Percentiles rank a stretch among this genome's conserved stretches.
These are phyloP conservation scores for Stercorarius parasiticus DNA, from an alignment of 2,113 vertebrate genomes.

Conservation along the genomic window DNA sequence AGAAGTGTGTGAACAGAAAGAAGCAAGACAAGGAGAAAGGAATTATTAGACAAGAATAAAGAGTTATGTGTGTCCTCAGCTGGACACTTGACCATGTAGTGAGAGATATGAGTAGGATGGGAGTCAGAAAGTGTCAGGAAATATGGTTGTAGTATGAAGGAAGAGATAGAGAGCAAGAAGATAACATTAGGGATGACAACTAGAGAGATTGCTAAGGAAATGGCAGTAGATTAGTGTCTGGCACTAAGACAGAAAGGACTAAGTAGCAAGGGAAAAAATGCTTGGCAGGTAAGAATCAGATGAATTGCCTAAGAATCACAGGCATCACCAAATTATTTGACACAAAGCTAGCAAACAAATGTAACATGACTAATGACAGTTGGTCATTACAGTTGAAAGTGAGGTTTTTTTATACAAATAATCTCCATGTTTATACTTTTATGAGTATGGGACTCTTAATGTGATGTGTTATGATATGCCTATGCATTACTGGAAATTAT, in stretches of 20 bases:
- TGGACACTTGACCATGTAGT: not conserved
- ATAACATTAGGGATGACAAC: not conserved
- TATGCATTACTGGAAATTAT: not conserved
- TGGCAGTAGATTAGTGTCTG: not conserved
- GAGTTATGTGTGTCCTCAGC: not conserved
- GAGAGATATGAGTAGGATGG: not conserved
- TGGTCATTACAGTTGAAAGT: not conserved
- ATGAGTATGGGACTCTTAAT: not conserved
- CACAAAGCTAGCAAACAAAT: not conserved
- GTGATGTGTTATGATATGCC: not conserved
- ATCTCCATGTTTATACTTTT: not conserved
- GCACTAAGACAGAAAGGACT: not conserved
- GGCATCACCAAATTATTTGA: not conserved
- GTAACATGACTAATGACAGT: not conserved
- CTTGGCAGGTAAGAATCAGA: not conserved
- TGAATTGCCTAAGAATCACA: not conserved
- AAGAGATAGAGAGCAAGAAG: not conserved
- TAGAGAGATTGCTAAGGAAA: not conserved
- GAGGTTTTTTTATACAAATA: not conserved
- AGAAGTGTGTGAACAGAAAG: not conserved
- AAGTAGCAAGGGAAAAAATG: not conserved
- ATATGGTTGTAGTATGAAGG: not conserved
- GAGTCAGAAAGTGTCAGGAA: not conserved
- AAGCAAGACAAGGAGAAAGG: not conserved
- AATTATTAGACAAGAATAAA: not conserved